Conservation (phyloP, 2,888 invertebrate species). For the Drosophila robusta region DNA sequence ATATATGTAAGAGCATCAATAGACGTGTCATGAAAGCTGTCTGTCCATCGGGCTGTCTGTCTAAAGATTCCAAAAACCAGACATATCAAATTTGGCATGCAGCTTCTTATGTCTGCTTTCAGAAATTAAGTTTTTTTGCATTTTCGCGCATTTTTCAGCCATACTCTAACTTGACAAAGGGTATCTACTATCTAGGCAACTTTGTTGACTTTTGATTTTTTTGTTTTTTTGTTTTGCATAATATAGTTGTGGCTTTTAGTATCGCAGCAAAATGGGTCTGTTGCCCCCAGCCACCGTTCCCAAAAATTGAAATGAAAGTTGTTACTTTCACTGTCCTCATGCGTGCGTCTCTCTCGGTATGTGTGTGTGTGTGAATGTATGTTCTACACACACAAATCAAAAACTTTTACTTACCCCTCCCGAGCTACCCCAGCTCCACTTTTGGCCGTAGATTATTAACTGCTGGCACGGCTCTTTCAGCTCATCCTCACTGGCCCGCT, state of each 20-base stretch:
- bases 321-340: constrained; percentile 64
- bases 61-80: neutral
- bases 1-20: constrained; percentile 39
- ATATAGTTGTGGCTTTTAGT: constrained; percentile 55
- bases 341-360: constrained; percentile 17
- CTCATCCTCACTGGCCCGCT: constrained; percentile 5
- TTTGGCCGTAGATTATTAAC: constrained; percentile 48
- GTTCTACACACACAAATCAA: constrained; percentile 70
- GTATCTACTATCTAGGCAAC: constrained; percentile 4
- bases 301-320: constrained; percentile 65
- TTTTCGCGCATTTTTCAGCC: neutral
- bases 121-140: constrained; percentile 2
- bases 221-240: constrained; percentile 23
- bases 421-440: neutral
- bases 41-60: neutral
- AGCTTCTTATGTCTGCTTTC: neutral
- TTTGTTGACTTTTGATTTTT: neutral
- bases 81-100: neutral
- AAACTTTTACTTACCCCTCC: constrained; percentile 66
- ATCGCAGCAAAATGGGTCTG: constrained; percentile 15
- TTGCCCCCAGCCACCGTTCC: neutral
- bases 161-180: neutral
- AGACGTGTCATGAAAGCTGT: constrained; percentile 14
- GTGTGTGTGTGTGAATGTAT: constrained; percentile 19
- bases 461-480: constrained; percentile 44